A percentile compares a stretch with the other conserved stretches of the same genome.
Evolutionary conservation across 2,797 vertebrate genomes (phyloP).

Genomic region (Danio jaintianensis): DNA sequence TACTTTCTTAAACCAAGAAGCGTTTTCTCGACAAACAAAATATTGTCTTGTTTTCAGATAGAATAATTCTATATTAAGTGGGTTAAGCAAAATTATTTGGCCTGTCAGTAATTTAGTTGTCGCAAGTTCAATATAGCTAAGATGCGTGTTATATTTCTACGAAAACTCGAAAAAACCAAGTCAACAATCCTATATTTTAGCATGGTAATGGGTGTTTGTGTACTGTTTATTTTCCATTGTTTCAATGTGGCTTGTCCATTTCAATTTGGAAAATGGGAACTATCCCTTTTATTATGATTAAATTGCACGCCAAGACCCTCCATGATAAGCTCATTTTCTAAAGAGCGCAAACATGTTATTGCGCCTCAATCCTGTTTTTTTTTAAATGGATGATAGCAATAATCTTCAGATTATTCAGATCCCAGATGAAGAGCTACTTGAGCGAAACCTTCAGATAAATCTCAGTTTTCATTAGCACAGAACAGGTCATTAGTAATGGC

Average conservation of each 20-base stretch:
- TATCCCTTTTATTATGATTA: neutral
- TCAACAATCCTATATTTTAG: neutral
- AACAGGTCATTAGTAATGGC: conserved; percentile 26
- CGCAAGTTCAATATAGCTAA: too few relatives aligned
- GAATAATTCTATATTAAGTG: too few relatives aligned
- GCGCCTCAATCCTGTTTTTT: neutral
- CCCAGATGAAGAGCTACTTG: neutral
- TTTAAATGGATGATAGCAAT: neutral
- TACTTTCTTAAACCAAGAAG: too few relatives aligned
- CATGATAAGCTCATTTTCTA: neutral
- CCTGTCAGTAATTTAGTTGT: too few relatives aligned
- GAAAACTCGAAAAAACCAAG: too few relatives aligned
- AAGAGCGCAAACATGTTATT: neutral
- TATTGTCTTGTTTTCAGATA: too few relatives aligned
- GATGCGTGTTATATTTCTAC: too few relatives aligned
- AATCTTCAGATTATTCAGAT: neutral
- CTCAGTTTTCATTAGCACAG: conserved; percentile 25
- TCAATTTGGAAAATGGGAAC: neutral
- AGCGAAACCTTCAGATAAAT: neutral
- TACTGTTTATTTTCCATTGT: neutral
- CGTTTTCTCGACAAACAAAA: too few relatives aligned
- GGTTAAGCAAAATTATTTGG: too few relatives aligned
- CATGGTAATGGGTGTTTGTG: neutral
- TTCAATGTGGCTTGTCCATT: neutral
- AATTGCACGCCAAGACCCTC: neutral